These are phyloP conservation scores for Ypsolopha scabrella DNA, from an alignment of 2,888 invertebrate species.

Conservation along the genomic window DNA sequence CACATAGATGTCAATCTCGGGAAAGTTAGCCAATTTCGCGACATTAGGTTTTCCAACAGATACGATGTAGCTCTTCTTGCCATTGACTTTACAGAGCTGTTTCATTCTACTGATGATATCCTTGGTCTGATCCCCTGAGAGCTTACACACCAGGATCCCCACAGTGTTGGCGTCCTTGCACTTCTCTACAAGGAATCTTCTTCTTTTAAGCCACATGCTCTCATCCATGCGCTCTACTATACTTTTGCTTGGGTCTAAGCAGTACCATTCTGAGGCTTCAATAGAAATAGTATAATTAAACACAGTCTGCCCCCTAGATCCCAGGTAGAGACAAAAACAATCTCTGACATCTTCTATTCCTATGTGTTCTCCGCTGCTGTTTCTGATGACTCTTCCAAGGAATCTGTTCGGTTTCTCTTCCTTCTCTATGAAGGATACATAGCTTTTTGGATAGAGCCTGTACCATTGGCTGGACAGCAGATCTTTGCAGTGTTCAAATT, in stretches of 20 bases:
- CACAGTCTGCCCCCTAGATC: conserved; percentile 73
- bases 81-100: conserved; percentile 76
- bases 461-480: conserved; percentile 34
- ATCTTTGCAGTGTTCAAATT: conserved; percentile 72
- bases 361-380: conserved; percentile 21
- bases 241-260: conserved; percentile 55
- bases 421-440: conserved; percentile 35
- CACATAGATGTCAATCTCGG: conserved; percentile 94
- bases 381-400: conserved; percentile 37
- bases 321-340: conserved; percentile 75
- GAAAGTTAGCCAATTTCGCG: conserved; percentile 95
- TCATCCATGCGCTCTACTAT: conserved; percentile 49
- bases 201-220: conserved; percentile 76
- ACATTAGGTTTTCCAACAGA: conserved; percentile 96
- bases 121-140: conserved; percentile 85
- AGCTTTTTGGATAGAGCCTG: conserved; percentile 33
- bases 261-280: conserved; percentile 68
- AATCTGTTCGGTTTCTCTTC: conserved; percentile 32
- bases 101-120: conserved; percentile 81
- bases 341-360: conserved; percentile 46
- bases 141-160: conserved; percentile 92
- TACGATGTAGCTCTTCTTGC: conserved; percentile 91
- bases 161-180: conserved; percentile 90
- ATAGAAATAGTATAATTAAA: conserved; percentile 72
- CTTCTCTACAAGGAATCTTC: conserved; percentile 89